Evolutionary conservation across 2,888 invertebrate genomes (phyloP), one percentile per base, ranked within the genome.

Genomic region (Phoenoteleia sp.): DNA sequence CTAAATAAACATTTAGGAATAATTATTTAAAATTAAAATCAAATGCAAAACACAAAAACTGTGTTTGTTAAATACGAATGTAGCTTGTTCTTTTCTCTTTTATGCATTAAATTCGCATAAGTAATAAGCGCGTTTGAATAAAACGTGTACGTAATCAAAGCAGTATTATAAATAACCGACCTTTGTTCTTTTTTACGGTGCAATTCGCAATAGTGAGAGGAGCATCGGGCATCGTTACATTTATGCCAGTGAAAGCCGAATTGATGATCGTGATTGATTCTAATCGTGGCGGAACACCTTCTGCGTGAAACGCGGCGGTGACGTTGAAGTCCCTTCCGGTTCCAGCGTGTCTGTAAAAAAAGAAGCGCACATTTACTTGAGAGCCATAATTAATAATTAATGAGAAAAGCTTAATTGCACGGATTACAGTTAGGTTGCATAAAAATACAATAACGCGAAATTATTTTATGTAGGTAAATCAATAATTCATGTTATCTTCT

Each of bases 161-260:
- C n/a, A n/a, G n/a, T n/a, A n/a, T n/a, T 29, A 33, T 33, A 56
- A 76, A 47, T 49, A 58, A 60, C 62, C 1, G 52, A 95, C 96
- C 96, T 94, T 95, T 94, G 94, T 99, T 99, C 92, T 96, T 96
- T 89, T 97, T 95, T 80, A 99, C 95, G 2, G 97, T 97, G 81
- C 97, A 97, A 92, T 98, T 97, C 87, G 96, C 96, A 86, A 99
- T 96, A 58, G 95, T 94, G 88, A 98, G 95, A 7, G 98, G 98
- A 23, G 97, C 97, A 89, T 96, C 96, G 1, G 99, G 97, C 86
- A 96, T 95, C 1, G 98, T 98, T 87, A 98, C 95, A 93, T 99
- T 99, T 86, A 99, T 96, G 9, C 98, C 99, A 91, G 99, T 99
- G 92, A 97, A 98, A 1, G 99, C 99, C 9, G 98, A 98, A 93